Evolutionary conservation across 2,888 invertebrate species (phyloP), one percentile per base, ranked within the genome.

Genomic region (Agelastica alni): DNA sequence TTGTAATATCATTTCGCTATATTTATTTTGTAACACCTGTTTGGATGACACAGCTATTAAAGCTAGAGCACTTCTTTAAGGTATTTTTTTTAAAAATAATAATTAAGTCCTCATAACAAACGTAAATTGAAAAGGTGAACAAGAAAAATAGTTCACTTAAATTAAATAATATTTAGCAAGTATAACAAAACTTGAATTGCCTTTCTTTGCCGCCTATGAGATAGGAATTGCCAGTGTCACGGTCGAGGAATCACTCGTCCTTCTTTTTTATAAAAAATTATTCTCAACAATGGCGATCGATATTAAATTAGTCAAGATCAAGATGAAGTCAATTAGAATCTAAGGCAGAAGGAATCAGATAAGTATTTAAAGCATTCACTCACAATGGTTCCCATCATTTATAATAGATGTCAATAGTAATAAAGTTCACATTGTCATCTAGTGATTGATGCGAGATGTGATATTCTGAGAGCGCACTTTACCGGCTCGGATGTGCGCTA

Each of bases 351-450:
- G 41, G 31, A 43, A 51, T 56, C 51, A 51, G 47, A 46, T 56
- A 51, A 47, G 36, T 52, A 36, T 31, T 44, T 28, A 34, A 53
- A 45, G 48, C 41, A 57, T 48, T 17, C 17, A 34, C 28, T 28
- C 17, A 58, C 51, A 51, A 58, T 51, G 59, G 62, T 47, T 47
- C 51, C 52, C 63, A 70, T 71, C 72, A 72, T 73, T 73, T 72
- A 73, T 73, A 71, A 73, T 66, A 69, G 64, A 64, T 68, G 73
- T 73, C 73, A 73, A 70, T 72, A 66, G 68, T 70, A 73, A 73
- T 73, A 73, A 70, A 70, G 70, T 70, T 65, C 64, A 70, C 67
- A 73, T 73, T 73, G 72, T 73, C 64, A 66, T 58, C 49, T 39
- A 44, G 61, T 73, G 73, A 73, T 72, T 71, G 70, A 73, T 70